These are phyloP conservation scores for Ips nitidus DNA, from an alignment of 1,140 invertebrate species.

Conservation along the genomic window DNA sequence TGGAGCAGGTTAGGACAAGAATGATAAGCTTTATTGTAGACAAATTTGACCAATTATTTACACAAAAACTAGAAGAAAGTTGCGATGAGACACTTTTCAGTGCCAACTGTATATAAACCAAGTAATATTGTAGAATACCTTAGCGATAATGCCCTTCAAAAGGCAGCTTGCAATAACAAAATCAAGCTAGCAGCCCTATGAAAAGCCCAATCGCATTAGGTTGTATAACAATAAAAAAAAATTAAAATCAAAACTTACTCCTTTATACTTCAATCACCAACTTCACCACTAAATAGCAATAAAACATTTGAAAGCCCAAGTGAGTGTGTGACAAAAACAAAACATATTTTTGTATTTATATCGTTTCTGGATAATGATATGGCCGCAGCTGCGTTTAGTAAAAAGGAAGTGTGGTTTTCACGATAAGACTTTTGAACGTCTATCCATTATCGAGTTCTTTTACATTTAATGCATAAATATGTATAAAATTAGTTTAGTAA, in stretches of 20 bases:
- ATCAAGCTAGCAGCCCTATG: constrained; percentile 44
- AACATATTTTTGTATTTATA: constrained; percentile 13
- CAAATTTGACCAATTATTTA: background rate
- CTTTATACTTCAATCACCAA: too few relatives aligned
- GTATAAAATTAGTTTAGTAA: too few relatives aligned
- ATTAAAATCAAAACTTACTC: background rate
- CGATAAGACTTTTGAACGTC: constrained; percentile 5
- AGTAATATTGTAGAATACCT: constrained; percentile 6
- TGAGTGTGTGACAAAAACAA: background rate
- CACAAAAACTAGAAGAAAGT: background rate
- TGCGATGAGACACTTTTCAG: background rate
- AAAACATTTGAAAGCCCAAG: background rate
- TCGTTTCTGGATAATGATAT: constrained; percentile 16
- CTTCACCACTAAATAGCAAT: background rate
- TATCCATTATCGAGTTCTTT: too few relatives aligned
- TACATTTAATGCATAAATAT: too few relatives aligned
- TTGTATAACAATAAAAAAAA: constrained; percentile 1
- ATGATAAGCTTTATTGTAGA: background rate
- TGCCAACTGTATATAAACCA: too few relatives aligned
- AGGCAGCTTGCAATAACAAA: constrained; percentile 44
- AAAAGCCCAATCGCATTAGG: constrained; percentile 43
- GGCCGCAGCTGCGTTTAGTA: constrained; percentile 17
- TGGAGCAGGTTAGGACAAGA: background rate
- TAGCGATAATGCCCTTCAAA: constrained; percentile 40
- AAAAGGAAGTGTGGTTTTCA: constrained; percentile 29